Base-by-base conservation (phyloP, 2,888 invertebrate species). In the Dexiosoma caninum region DNA sequence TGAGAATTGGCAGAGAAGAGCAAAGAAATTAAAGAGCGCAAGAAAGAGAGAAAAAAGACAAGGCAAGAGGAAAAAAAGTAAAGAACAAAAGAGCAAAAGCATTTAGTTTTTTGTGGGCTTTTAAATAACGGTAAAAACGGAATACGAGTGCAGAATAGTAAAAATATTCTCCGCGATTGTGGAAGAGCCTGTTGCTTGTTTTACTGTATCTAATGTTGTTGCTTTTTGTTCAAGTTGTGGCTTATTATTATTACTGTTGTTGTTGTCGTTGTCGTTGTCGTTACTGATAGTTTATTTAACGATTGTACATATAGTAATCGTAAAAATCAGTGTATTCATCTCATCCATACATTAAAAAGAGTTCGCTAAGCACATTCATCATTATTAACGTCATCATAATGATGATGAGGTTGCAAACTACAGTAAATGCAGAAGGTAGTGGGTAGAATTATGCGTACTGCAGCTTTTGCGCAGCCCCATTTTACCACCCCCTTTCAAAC, bases 381-480 rank as follows among this genome's bases (percentile, higher is more conserved):
- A 64, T 80, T 35, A 62, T 59, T 40, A 66, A 49, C 14, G 7
- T 42, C 32, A 35, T 72, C 35, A 60, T 55, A 19, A 70, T 70
- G 16, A 64, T 44, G 62, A 55, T n/a, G n/a, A 35, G 62, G 42
- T 67, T 67, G 75, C 6, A 27, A 67, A 59, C 51, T 40, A 10
- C 32, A 49, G 30, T 4, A 21, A 16, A n/a, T 67, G n/a, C 23
- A 14, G 0, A 35, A 57, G 64, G 62, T 16, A 59, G 70, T 71
- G 44, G n/a, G n/a, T n/a, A n/a, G n/a, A n/a, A n/a, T n/a, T n/a
- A n/a, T n/a, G n/a, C n/a, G 35, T 51, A 59, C 49, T 35, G 27
- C 9, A 19, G 46, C 35, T 59, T 67, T 62, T 76, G 76, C 80
- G 80, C 80, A 76, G 62, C 69, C 77, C 57, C 21, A 59, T 49